phyloP scores from a whole-genome alignment of 53 echinoderm and acorn worm species.

The Crossaster papposus region DNA sequence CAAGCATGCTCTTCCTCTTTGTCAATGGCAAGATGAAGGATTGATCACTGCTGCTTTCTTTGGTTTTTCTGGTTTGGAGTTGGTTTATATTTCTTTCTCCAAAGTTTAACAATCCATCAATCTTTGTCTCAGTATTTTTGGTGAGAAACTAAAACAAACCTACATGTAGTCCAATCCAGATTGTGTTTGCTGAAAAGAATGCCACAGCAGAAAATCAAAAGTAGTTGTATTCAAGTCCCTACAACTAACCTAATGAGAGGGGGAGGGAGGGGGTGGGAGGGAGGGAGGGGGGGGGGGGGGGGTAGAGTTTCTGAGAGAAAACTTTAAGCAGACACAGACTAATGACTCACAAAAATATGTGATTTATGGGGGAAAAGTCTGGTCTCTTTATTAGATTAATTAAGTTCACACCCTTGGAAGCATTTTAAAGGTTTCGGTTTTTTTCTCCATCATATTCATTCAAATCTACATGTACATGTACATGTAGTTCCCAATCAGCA shows the following conservation, averaged over 20 bases:
- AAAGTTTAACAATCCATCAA: conserved; percentile 37
- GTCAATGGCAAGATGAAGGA: conserved; percentile 34
- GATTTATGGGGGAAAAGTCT: background rate
- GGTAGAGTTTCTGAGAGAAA: background rate
- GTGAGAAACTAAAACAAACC: background rate
- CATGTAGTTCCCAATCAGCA: background rate
- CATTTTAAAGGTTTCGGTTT: background rate
- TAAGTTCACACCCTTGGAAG: conserved; percentile 1
- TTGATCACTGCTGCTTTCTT: conserved; percentile 22
- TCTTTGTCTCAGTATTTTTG: background rate
- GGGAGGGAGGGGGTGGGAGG: too few relatives aligned
- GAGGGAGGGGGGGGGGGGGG: background rate
- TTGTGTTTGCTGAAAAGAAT: background rate
- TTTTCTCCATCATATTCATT: background rate
- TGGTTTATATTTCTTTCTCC: background rate
- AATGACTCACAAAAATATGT: background rate
- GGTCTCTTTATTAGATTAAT: background rate
- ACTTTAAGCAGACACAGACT: background rate
- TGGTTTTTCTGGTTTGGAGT: background rate
- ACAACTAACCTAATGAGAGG: background rate
- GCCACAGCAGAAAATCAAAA: background rate
- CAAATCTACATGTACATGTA: too few relatives aligned
- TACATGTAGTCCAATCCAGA: background rate
- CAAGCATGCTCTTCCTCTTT: conserved; percentile 51
- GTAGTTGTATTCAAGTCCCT: too few relatives aligned